Evolutionary conservation across 1,140 invertebrate genomes (phyloP).

Genomic region (Euura lappo): DNA sequence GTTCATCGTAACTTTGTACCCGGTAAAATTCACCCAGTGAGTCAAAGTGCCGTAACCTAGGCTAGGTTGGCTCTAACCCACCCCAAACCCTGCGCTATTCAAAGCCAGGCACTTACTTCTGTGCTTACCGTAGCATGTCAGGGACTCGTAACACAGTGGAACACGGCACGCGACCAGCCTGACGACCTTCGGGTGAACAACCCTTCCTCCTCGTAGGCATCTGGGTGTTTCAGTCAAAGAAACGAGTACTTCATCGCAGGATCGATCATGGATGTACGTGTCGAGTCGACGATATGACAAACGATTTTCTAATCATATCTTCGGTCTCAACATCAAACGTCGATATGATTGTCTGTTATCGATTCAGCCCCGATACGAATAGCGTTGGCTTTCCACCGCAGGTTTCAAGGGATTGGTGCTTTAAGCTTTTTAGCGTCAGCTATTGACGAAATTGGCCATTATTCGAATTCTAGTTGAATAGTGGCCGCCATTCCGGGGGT

Average conservation of each 20-base stretch:
- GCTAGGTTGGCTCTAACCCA: not conserved
- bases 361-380: not conserved
- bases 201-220: not conserved
- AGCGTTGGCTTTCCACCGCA: too few species aligned
- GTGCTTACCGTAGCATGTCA: not conserved
- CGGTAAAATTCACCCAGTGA: not conserved
- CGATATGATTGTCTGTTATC: not conserved
- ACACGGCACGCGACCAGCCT: not conserved
- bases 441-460: too few species aligned
- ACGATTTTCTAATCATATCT: too few species aligned
- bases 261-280: not conserved
- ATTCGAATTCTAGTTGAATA: too few species aligned
- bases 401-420: too few species aligned
- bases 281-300: too few species aligned
- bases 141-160: not conserved
- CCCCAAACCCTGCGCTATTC: not conserved
- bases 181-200: not conserved
- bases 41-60: not conserved
- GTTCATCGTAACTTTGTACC: not conserved
- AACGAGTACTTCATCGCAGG: not conserved
- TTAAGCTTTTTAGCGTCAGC: too few species aligned
- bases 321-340: not conserved
- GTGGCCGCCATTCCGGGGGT: too few species aligned
- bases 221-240: not conserved
- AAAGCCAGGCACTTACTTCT: not conserved